A percentile compares a stretch with the other conserved stretches of the same genome.
Conservation (phyloP, 2,888 invertebrate genomes). For the Drosophila anceps region DNA sequence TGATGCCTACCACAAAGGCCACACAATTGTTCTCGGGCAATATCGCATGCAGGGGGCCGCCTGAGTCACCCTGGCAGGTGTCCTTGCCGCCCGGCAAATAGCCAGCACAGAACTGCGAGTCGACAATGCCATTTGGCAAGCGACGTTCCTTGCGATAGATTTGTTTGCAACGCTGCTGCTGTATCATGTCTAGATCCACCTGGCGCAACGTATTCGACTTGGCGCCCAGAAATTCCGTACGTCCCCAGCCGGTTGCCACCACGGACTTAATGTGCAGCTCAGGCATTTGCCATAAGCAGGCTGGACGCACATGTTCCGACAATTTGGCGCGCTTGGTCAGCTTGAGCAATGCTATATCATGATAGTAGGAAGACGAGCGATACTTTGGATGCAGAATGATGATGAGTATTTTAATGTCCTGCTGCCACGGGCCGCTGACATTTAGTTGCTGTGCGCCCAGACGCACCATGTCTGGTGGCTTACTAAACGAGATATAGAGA, state of each 20-base stretch:
- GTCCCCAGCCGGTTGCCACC: conserved; percentile 85
- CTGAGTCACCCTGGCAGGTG: conserved; percentile 85
- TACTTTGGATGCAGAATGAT: conserved; percentile 86
- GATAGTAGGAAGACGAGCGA: conserved; percentile 86
- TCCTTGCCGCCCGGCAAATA: conserved; percentile 84
- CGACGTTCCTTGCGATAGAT: conserved; percentile 81
- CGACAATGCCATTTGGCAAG: conserved; percentile 83
- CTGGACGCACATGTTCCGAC: conserved; percentile 81
- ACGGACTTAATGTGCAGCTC: conserved; percentile 68
- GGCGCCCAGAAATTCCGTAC: conserved; percentile 80
- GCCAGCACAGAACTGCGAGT: conserved; percentile 85
- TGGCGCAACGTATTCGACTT: conserved; percentile 84
- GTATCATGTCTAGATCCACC: conserved; percentile 83
- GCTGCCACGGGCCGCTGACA: conserved; percentile 83
- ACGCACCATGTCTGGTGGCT: conserved; percentile 86
- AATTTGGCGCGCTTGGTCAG: conserved; percentile 81
- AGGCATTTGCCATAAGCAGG: conserved; percentile 84
- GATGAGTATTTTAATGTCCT: conserved; percentile 85
- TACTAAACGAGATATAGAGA: conserved; percentile 78
- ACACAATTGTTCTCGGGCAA: conserved; percentile 83
- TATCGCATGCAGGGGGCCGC: conserved; percentile 84
- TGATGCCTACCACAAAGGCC: conserved; percentile 84
- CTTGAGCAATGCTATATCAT: conserved; percentile 88
- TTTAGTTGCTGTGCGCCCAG: conserved; percentile 86
- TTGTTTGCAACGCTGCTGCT: conserved; percentile 76